Percentiles rank a stretch among this genome's conserved stretches.
Evolutionary conservation across 2,888 invertebrate species (phyloP).

Genomic region (Conistra vaccinii): DNA sequence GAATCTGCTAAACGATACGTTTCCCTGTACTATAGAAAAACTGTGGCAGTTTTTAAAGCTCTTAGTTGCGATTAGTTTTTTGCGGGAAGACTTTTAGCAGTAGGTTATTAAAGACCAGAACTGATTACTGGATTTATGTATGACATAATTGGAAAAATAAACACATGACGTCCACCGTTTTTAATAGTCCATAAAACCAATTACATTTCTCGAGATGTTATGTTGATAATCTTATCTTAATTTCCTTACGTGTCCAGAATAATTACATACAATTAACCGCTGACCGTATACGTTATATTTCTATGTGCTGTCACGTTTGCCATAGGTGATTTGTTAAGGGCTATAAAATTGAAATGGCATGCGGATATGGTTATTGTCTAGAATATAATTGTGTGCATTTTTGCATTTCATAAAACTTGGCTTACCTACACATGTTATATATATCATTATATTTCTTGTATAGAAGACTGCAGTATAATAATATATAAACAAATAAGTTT

Average conservation of each 20-base stretch:
- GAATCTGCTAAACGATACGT: background rate
- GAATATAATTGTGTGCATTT: background rate
- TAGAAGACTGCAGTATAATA: background rate
- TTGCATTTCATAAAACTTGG: background rate
- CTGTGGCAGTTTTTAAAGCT: background rate
- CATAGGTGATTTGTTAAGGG: background rate
- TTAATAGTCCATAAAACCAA: background rate
- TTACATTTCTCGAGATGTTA: background rate
- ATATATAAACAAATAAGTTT: background rate
- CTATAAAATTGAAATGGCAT: slow-evolving; percentile 3
- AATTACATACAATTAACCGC: slow-evolving; percentile 31
- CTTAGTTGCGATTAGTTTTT: background rate
- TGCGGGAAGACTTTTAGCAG: too few relatives aligned
- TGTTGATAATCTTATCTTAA: slow-evolving; percentile 6
- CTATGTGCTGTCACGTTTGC: slow-evolving; percentile 46
- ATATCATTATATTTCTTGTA: background rate
- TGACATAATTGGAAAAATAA: background rate
- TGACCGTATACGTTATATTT: slow-evolving; percentile 9
- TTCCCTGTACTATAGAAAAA: background rate
- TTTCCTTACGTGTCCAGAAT: slow-evolving; percentile 43
- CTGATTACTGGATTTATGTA: too few relatives aligned
- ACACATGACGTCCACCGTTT: background rate
- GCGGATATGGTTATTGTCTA: slow-evolving; percentile 12
- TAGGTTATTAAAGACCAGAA: too few relatives aligned
- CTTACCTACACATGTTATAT: background rate